Evolutionary conservation across 2,797 vertebrate genomes (phyloP), one percentile per base, ranked within the genome.

Genomic region (Telmatherina bonti): DNA sequence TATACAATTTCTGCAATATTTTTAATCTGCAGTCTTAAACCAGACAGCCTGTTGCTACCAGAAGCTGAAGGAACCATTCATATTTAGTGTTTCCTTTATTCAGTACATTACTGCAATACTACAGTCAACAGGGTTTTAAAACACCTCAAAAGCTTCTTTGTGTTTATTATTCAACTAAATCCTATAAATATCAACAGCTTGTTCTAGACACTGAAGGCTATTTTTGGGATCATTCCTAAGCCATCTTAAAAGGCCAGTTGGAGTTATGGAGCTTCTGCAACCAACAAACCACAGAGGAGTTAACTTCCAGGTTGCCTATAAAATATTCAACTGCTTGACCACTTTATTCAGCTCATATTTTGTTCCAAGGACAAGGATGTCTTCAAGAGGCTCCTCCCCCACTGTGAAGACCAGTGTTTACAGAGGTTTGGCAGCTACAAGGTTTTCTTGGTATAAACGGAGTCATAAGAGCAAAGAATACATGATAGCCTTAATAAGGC

Each of bases 251-350:
- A 74, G 67, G 77, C 74, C 18, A 35, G 72, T 62, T 43, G 72
- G 57, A 69, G 75, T 65, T 56, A 63, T 58, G 58, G 70, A 79
- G 76, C 29, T 15, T 52, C 66, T 74, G 77, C 70, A 76, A 74
- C 55, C 43, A 30, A 64, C 82, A 75, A 82, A 83, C 86, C 80
- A 77, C 88, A 81, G 86, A 78, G 85, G 87, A 88, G 84, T 88
- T 87, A 85, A 91, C 85, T 86, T 91, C 86, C 88, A 89, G 86
- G 80, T 88, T 80, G 82, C 85, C 77, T 74, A 89, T 91, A 84
- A 92, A 92, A 91, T 89, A 91, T 91, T 91, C 81, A 90, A 62
- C 69, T 83, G 79, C 82, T 86, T 87, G 87, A 89, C 82, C 87
- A 91, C 85, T 88, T 89, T 83, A 79, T 89, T 86, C 84, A 64